Evolutionary conservation across 2,888 invertebrate species (phyloP).

Genomic region (Syrista parreyssii): DNA sequence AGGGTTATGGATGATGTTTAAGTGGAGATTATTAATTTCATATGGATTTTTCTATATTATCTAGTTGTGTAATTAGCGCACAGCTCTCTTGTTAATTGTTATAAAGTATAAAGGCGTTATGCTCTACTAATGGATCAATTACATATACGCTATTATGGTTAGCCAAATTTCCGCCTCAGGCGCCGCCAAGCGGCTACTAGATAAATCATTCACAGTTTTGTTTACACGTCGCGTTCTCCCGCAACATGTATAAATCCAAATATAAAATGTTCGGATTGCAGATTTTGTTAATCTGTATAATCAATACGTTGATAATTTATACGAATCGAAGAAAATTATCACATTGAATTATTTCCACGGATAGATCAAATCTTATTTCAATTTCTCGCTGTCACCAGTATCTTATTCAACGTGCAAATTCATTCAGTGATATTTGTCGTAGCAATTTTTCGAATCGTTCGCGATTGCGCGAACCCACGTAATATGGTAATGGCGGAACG

Average conservation of each 20-base stretch:
- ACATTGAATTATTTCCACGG: not conserved
- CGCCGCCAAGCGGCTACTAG: not conserved
- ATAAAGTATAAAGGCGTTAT: not conserved
- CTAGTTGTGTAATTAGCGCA: not conserved
- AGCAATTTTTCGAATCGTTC: not conserved
- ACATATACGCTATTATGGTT: not conserved
- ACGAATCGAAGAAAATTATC: not conserved
- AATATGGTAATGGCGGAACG: constrained; percentile 1
- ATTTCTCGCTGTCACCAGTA: not conserved
- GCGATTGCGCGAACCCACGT: not conserved
- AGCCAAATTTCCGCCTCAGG: not conserved
- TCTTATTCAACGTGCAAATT: not conserved
- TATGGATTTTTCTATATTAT: not conserved
- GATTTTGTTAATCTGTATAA: not conserved
- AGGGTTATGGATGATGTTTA: not conserved
- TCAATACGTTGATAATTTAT: not conserved
- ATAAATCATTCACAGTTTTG: not conserved
- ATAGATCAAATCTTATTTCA: not conserved
- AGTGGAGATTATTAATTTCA: not conserved
- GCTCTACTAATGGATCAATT: not conserved
- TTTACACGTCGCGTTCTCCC: not conserved
- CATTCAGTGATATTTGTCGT: not conserved
- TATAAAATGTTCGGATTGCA: not conserved
- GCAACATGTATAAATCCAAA: not conserved
- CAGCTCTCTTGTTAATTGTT: not conserved